These are phyloP conservation scores for Acropora yongei DNA, from an alignment of 64 coral and sea anemone genomes.

Conservation along the genomic window DNA sequence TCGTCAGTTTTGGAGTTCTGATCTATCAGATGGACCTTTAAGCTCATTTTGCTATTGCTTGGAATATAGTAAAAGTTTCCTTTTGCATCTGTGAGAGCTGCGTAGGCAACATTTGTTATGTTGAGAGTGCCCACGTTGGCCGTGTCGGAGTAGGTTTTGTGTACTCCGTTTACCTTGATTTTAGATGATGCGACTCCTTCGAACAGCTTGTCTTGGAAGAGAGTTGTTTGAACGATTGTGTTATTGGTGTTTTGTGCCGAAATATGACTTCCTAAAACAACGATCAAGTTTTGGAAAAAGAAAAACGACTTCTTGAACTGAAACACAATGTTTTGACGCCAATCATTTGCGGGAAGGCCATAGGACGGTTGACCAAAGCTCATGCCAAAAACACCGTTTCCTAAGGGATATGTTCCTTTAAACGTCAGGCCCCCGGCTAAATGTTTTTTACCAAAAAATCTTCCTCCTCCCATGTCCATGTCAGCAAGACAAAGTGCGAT, in stretches of 20 bases:
- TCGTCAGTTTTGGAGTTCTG: not conserved
- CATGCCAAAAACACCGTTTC: conserved; percentile 86
- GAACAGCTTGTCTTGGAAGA: conserved; percentile 79
- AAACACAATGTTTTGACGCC: conserved; percentile 15
- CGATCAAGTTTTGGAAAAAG: conserved; percentile 69
- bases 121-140: not conserved
- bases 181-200: not conserved
- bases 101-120: not conserved
- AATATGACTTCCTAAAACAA: conserved; percentile 74
- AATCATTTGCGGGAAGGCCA: not conserved
- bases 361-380: conserved; percentile 68
- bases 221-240: conserved; percentile 43
- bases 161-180: not conserved
- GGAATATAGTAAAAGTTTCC: conserved; percentile 63
- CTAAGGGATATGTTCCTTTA: not conserved
- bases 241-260: not conserved
- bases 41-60: not conserved
- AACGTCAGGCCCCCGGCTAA: conserved; percentile 63
- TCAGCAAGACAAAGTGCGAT: conserved; percentile 28
- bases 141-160: not conserved
- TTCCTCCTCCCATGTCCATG: conserved; percentile 23
- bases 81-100: conserved; percentile 25
- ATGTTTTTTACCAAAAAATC: conserved; percentile 23
- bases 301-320: conserved; percentile 83
- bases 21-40: not conserved